Evolutionary conservation across 2,113 vertebrate species (phyloP).

Genomic region (Lasiurus borealis): DNA sequence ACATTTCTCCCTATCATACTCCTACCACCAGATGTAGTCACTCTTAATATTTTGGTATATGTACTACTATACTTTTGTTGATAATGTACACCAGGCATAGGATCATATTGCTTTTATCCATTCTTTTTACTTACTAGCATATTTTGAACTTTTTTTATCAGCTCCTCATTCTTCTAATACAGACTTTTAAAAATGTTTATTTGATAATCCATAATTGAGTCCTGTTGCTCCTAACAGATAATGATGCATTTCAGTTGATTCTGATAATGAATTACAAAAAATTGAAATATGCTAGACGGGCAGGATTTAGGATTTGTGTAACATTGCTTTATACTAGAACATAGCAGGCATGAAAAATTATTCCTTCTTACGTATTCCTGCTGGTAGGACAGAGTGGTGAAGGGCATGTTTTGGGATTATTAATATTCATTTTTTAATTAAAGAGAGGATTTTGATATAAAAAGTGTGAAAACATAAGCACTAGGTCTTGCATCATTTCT

Average conservation of each 20-base stretch:
- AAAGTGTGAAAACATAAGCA: background rate
- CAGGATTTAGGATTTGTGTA: slow-evolving; percentile 31
- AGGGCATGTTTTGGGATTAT: background rate
- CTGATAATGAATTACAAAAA: slow-evolving; percentile 42
- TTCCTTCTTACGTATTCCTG: background rate
- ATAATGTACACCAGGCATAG: background rate
- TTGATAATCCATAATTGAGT: background rate
- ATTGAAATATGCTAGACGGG: background rate
- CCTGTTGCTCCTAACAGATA: background rate
- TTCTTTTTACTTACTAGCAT: background rate
- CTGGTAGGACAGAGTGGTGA: background rate
- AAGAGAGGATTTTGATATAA: background rate
- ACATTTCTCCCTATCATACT: background rate
- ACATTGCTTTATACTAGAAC: slow-evolving; percentile 2
- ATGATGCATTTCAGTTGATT: slow-evolving; percentile 28
- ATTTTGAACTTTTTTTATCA: slow-evolving; percentile 53
- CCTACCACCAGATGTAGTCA: background rate
- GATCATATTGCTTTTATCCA: background rate
- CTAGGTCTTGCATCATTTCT: background rate
- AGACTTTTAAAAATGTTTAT: slow-evolving; percentile 9
- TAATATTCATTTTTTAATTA: slow-evolving; percentile 4
- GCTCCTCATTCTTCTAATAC: background rate
- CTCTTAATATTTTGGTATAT: background rate
- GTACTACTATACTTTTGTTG: background rate
- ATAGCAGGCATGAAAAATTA: background rate